A percentile compares a stretch with the other conserved stretches of the same genome.
Conservation (phyloP, 2,797 vertebrate species). For the Microctenopoma stevenorrisi region DNA sequence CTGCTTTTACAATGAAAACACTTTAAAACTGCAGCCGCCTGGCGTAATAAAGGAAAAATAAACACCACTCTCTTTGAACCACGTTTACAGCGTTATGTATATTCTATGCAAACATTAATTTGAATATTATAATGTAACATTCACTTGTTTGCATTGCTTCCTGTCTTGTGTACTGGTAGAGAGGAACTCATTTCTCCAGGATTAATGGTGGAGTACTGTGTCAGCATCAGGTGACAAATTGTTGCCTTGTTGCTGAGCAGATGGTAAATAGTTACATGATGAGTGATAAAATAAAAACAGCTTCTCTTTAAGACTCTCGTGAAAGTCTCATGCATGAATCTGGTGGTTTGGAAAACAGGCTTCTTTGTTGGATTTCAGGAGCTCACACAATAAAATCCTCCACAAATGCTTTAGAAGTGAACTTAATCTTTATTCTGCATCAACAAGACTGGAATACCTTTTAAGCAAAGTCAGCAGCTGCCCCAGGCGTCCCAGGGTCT, state of each 20-base stretch:
- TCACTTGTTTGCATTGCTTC: background rate
- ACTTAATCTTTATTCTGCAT: background rate
- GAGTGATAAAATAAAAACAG: too few relatives aligned
- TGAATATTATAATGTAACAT: constrained; percentile 24
- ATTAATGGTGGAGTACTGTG: background rate
- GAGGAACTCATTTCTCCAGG: constrained; percentile 1
- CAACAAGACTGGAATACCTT: background rate
- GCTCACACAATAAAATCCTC: background rate
- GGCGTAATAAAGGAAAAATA: too few relatives aligned
- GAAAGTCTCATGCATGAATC: background rate
- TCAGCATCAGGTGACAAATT: constrained; percentile 20
- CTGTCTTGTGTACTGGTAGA: background rate
- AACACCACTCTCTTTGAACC: background rate
- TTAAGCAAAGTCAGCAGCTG: background rate
- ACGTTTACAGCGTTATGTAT: background rate
- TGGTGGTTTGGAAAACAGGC: background rate
- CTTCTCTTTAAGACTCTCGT: too few relatives aligned
- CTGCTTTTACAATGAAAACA: too few relatives aligned
- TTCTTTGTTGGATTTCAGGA: background rate
- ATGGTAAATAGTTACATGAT: background rate
- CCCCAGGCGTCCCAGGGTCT: background rate
- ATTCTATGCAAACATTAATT: constrained; percentile 15
- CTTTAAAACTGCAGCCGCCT: background rate
- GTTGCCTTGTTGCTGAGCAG: background rate
- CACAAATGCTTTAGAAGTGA: too few relatives aligned